Conservation (phyloP, 2,797 vertebrate species). For the Tiaroga cobitis region DNA sequence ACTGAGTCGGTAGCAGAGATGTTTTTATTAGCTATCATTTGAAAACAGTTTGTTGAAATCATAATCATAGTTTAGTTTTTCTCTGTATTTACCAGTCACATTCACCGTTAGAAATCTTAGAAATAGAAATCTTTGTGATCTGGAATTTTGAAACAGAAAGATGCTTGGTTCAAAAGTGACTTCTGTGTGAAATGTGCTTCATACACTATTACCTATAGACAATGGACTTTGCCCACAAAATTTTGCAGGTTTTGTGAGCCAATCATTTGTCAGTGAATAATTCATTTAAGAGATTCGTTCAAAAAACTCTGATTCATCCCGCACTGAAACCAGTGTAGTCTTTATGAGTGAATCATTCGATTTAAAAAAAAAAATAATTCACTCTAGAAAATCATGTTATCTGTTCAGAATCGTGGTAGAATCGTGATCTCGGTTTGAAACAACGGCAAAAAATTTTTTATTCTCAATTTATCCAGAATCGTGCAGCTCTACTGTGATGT, state of each 20-base stretch:
- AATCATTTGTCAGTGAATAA: too few species aligned
- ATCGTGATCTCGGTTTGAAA: too few species aligned
- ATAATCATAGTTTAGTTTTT: neutral
- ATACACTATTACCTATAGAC: neutral
- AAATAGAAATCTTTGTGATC: neutral
- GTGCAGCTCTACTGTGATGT: neutral
- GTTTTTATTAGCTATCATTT: neutral
- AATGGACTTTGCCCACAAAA: neutral
- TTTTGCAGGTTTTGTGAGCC: neutral
- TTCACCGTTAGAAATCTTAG: too few species aligned
- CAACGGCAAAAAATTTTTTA: accelerated
- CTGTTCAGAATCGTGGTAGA: too few species aligned
- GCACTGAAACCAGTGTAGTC: too few species aligned
- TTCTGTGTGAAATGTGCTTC: neutral
- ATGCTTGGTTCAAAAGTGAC: neutral
- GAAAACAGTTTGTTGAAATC: neutral
- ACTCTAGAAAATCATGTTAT: too few species aligned
- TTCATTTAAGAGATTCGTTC: too few species aligned
- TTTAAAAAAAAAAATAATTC: too few species aligned
- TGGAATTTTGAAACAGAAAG: neutral
- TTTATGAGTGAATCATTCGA: too few species aligned
- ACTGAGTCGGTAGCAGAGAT: neutral
- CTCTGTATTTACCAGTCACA: too few species aligned
- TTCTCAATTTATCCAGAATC: too few species aligned
- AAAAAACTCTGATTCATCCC: too few species aligned